Evolutionary conservation across 2,113 vertebrate genomes (phyloP), one percentile per base, ranked within the genome.

Genomic region (Eira barbara): DNA sequence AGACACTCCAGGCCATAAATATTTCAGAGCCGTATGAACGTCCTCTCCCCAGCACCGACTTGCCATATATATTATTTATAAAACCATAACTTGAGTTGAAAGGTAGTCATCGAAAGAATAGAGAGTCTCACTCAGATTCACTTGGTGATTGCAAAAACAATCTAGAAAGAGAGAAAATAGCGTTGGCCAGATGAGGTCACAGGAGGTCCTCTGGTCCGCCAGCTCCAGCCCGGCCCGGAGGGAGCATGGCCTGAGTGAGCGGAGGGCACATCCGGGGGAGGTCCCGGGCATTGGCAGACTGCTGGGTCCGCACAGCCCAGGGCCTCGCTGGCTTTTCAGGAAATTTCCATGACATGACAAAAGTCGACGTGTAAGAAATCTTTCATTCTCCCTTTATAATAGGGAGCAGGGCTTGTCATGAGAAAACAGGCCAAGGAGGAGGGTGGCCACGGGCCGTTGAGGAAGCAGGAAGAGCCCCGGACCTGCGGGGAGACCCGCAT

Each of bases 11-110:
- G 49, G 95, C 97, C 97, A 99, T 99, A 98, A 99, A 99, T 99
- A 99, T 99, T 99, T 99, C 98, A 99, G 97, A 95, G 98, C 91
- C 73, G 98, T 98, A 98, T 98, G 98, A 99, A 98, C 95, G 97
- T 98, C 98, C 96, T 98, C 98, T 98, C 98, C 97, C 98, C 98
- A 82, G 98, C 98, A 98, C 97, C 92, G 97, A 98, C 98, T 98
- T 85, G 96, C 97, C 95, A 76, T 98, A 99, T 98, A 97, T 98
- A 99, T 99, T 99, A 99, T 99, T 99, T 98, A 99, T 98, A 97
- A 98, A 99, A 98, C 98, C 97, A 98, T 98, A 99, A 98, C 98
- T 98, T 98, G 98, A 98, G 97, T 97, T 98, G 98, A 98, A 99
- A 96, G 98, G 97, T 97, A 97, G 98, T 94, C 71, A 0, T 95